Evolutionary conservation across 2,113 vertebrate genomes (phyloP).

Genomic region (Uropsilus gracilis): DNA sequence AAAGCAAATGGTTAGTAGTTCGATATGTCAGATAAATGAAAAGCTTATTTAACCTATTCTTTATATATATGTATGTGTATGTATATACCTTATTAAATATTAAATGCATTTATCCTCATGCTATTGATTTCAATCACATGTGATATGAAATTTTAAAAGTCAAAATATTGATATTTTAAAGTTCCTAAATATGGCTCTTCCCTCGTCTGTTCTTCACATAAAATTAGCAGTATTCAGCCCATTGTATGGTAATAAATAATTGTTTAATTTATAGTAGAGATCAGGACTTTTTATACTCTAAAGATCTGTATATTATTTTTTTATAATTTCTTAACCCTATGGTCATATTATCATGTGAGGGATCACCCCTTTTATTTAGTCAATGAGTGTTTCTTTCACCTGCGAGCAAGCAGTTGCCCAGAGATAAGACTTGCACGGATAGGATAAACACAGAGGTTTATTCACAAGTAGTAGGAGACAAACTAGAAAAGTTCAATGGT

Average conservation of each 20-base stretch:
- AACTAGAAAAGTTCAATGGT: too few species aligned
- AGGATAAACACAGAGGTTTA: too few species aligned
- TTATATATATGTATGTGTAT: too few species aligned
- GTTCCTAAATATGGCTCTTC: not conserved
- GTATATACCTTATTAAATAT: not conserved
- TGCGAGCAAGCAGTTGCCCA: too few species aligned
- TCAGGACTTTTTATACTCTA: not conserved
- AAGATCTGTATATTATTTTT: not conserved
- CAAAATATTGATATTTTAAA: not conserved
- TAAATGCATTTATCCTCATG: not conserved
- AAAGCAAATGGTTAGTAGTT: not conserved
- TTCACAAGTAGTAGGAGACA: too few species aligned
- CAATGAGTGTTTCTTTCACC: too few species aligned
- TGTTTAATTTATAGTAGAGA: not conserved
- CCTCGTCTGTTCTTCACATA: not conserved
- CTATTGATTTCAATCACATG: not conserved
- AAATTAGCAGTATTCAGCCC: not conserved
- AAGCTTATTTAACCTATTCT: not conserved
- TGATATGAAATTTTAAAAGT: not conserved
- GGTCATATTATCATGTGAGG: too few species aligned
- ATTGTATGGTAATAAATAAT: not conserved
- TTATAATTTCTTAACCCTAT: not conserved
- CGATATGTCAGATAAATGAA: not conserved
- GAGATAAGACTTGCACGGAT: too few species aligned
- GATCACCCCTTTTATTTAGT: too few species aligned